A percentile compares a stretch with the other conserved stretches of the same genome.
Conservation (phyloP, 2,888 invertebrate species). For the Doris montereyensis region DNA sequence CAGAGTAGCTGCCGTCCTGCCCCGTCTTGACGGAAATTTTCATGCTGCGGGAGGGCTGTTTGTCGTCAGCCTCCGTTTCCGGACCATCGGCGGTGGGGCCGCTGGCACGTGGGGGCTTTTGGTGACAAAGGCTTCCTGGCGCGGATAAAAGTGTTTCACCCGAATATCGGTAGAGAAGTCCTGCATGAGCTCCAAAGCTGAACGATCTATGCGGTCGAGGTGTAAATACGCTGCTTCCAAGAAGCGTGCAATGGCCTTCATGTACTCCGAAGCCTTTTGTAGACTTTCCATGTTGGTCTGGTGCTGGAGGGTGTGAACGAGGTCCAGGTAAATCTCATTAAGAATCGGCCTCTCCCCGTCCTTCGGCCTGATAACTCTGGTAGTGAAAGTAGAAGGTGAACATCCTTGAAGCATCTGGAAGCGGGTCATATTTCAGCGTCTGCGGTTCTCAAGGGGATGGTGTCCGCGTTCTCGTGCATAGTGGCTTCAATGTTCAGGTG, state of each 20-base stretch:
- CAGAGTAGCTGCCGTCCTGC: neutral
- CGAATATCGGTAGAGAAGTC: conserved; percentile 53
- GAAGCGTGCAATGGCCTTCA: conserved; percentile 58
- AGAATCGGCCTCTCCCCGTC: conserved; percentile 53
- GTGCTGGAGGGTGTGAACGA: conserved; percentile 54
- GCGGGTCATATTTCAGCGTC: conserved; percentile 45
- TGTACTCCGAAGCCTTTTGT: conserved; percentile 52
- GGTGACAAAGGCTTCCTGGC: conserved; percentile 14
- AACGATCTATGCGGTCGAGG: conserved; percentile 46
- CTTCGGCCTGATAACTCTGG: conserved; percentile 4
- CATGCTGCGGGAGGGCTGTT: neutral
- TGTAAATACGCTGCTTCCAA: conserved; percentile 60
- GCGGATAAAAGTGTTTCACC: conserved; percentile 38
- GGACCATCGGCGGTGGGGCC: neutral
- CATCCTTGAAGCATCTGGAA: conserved; percentile 57
- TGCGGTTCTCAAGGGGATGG: conserved; percentile 22
- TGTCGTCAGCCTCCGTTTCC: neutral
- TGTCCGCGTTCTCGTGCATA: conserved; percentile 24
- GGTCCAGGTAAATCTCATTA: conserved; percentile 58
- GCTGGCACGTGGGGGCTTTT: conserved; percentile 5
- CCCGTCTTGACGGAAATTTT: neutral
- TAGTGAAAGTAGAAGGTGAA: conserved; percentile 43
- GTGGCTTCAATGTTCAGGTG: conserved; percentile 49
- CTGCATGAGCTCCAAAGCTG: conserved; percentile 50
- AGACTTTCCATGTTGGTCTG: conserved; percentile 59